These are phyloP conservation scores for Cantharis lateralis DNA, from an alignment of 2,888 invertebrate genomes.

Conservation along the genomic window DNA sequence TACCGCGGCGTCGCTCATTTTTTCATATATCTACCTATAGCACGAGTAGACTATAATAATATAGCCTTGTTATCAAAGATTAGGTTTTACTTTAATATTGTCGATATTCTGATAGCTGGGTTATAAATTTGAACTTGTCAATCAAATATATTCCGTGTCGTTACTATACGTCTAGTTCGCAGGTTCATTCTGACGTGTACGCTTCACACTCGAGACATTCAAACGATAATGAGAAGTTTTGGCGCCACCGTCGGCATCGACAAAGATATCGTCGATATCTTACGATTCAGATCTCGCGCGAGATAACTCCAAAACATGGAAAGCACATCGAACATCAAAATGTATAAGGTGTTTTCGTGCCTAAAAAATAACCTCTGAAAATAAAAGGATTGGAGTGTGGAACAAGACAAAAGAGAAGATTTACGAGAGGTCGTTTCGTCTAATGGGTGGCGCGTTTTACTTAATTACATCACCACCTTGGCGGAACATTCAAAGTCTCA, in stretches of 20 bases:
- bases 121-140: background rate
- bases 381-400: constrained; percentile 45
- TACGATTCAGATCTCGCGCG: constrained; percentile 55
- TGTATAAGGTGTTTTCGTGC: constrained; percentile 39
- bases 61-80: background rate
- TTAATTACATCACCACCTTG: constrained; percentile 56
- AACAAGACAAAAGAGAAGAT: constrained; percentile 52
- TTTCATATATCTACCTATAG: background rate
- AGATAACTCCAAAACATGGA: constrained; percentile 52
- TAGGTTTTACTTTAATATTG: background rate
- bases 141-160: constrained; percentile 4
- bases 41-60: no score
- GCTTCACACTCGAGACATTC: constrained; percentile 35
- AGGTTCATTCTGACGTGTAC: constrained; percentile 23
- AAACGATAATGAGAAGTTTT: constrained; percentile 50
- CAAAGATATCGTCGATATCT: constrained; percentile 55
- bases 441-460: constrained; percentile 56
- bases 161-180: constrained; percentile 23
- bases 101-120: background rate
- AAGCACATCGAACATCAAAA: constrained; percentile 51
- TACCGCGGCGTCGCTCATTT: constrained; percentile 8
- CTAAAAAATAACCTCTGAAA: constrained; percentile 34
- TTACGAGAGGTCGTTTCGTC: constrained; percentile 53
- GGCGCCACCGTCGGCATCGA: constrained; percentile 54
- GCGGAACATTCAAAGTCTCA: constrained; percentile 54